Evolutionary conservation across 2,113 vertebrate species (phyloP), one percentile per base, ranked within the genome.

Genomic region (Prionailurus bengalensis): DNA sequence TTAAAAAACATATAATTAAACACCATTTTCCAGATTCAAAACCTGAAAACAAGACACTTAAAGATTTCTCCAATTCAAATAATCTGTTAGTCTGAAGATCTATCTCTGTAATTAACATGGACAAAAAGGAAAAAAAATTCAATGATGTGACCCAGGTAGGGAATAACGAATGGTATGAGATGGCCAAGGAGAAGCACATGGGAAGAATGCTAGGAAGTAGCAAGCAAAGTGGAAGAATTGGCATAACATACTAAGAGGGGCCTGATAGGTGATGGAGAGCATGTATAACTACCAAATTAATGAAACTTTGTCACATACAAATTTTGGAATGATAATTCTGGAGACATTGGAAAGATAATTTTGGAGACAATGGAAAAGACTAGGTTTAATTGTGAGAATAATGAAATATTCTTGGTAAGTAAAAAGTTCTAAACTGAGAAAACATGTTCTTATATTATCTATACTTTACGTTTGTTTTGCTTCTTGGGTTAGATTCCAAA

Each of bases 161-260:
- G 6, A 31, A 27, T 0, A 42, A 12, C 8, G n/a, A 55, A 11
- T 36, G 1, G 7, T 76, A 4, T 45, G 5, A 85, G 27, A 33
- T 19, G 14, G 6, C 7, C 10, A 21, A 4, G 12, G 8, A 68
- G 29, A 5, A n/a, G 8, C 6, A 1, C 5, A 7, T 39, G 16
- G 7, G 0, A 5, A n/a, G 7, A 9, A 0, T 42, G 17, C 23
- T 12, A 39, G 16, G 21, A 17, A 11, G 4, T 13, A 48, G 7
- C 12, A 42, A 21, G 19, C 4, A 68, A 27, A 53, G 7, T 48
- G 19, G 51, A 78, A 90, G 17, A 2, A 15, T 4, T 33, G 23
- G 5, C 1, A n/a, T 23, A 53, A 0, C 4, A 21, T 39, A 17
- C 29, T 55, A 2, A 58, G 39, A 17, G 7, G 27, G 4, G 3